A percentile compares a stretch with the other conserved stretches of the same genome.
phyloP scores from a whole-genome alignment of 1,140 invertebrate genomes.

The Trichonephila clavata region DNA sequence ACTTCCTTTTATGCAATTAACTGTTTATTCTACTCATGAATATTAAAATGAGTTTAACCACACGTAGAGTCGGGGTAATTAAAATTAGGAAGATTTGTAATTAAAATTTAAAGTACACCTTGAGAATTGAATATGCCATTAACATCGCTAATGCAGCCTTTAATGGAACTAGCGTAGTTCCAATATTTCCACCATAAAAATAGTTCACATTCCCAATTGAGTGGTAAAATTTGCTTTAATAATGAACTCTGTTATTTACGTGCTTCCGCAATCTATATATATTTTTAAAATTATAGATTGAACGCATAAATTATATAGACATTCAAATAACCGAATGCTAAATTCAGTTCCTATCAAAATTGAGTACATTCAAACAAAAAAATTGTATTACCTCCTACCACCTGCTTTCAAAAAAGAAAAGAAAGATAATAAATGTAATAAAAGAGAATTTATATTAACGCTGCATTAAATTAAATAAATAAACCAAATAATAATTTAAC shows the following conservation, averaged over 20 bases:
- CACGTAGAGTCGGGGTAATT: conserved; percentile 2
- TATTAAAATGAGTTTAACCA: conserved; percentile 25
- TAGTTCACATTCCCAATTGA: not conserved
- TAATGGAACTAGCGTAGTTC: not conserved
- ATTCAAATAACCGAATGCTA: no score
- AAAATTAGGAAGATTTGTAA: conserved; percentile 30
- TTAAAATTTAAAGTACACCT: conserved; percentile 34
- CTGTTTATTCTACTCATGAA: not conserved
- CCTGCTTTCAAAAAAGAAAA: no score
- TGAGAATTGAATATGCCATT: conserved; percentile 13
- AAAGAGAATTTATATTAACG: no score
- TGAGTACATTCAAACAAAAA: no score
- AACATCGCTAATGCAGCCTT: not conserved
- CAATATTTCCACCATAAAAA: not conserved
- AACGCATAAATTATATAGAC: no score
- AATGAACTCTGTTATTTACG: not conserved
- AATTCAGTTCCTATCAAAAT: no score
- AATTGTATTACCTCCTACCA: no score
- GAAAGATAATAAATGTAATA: no score
- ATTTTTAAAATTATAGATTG: no score
- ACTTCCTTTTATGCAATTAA: not conserved
- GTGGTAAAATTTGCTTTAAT: not conserved
- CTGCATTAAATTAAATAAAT: no score
- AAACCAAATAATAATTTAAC: no score
- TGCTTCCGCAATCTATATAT: not conserved